Percentiles rank a stretch among this genome's conserved stretches.
These are phyloP conservation scores for Eurytoma californica DNA, from an alignment of 2,888 invertebrate species.

Conservation along the genomic window DNA sequence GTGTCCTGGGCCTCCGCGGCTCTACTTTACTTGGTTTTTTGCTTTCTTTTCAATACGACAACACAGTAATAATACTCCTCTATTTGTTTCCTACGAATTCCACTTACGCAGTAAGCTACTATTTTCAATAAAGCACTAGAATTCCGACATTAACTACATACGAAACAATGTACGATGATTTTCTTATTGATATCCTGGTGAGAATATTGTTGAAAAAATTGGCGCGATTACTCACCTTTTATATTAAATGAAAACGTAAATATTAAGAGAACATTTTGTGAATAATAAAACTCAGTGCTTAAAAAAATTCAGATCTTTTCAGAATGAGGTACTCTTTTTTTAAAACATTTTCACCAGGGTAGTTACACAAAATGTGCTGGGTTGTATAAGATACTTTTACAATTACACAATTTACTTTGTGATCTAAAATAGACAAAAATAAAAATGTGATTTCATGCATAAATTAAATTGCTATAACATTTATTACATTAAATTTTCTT, in stretches of 20 bases:
- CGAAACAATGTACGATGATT: not conserved
- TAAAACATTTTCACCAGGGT: slow-evolving; percentile 50
- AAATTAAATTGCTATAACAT: slow-evolving; percentile 17
- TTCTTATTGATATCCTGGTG: slow-evolving; percentile 33
- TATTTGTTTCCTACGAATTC: slow-evolving; percentile 3
- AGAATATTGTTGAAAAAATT: slow-evolving; percentile 28
- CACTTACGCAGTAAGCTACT: slow-evolving; percentile 16
- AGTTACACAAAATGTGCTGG: slow-evolving; percentile 9
- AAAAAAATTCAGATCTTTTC: not conserved
- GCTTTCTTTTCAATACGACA: not conserved
- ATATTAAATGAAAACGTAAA: not conserved
- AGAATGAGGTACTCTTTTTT: not conserved
- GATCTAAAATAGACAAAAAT: slow-evolving; percentile 20
- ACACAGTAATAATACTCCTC: not conserved
- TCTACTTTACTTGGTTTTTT: slow-evolving; percentile 4
- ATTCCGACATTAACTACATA: too few relatives aligned
- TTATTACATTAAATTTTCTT: slow-evolving; percentile 4
- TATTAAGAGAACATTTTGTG: slow-evolving; percentile 1
- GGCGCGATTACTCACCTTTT: not conserved
- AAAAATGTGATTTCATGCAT: slow-evolving; percentile 28
- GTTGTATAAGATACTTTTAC: not conserved
- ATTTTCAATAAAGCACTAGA: too few relatives aligned
- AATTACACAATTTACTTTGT: slow-evolving; percentile 5
- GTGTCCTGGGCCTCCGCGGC: slow-evolving; percentile 7
- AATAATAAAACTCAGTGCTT: slow-evolving; percentile 3